A percentile compares a stretch with the other conserved stretches of the same genome.
These are phyloP conservation scores for Oedothorax gibbosus DNA, from an alignment of 1,140 invertebrate genomes.

Conservation along the genomic window DNA sequence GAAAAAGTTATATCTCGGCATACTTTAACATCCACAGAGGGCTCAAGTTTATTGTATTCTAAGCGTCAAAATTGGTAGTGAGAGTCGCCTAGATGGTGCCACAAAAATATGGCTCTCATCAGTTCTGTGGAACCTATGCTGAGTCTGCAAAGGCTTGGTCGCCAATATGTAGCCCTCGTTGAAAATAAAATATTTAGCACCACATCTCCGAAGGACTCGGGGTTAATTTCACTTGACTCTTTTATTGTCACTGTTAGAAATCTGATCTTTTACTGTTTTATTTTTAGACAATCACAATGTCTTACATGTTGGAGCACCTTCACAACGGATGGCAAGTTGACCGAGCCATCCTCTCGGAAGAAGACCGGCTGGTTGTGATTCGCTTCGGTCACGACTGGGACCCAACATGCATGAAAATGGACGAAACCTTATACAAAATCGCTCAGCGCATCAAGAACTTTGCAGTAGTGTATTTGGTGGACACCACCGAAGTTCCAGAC, in stretches of 20 bases:
- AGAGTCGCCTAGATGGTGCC: no score
- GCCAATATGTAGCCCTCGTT: no score
- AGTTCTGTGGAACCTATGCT: no score
- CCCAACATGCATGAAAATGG: constrained; percentile 99
- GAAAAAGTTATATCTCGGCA: no score
- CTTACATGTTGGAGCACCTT: constrained; percentile 98
- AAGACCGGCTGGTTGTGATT: constrained; percentile 97
- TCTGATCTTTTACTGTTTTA: background rate
- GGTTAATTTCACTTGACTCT: no score
- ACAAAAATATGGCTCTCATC: no score
- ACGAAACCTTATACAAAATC: constrained; percentile 97
- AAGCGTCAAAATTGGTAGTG: no score
- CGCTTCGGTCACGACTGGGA: constrained; percentile 99
- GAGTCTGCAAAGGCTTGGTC: no score
- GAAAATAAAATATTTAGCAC: no score
- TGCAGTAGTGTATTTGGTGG: constrained; percentile 97
- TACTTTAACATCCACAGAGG: no score
- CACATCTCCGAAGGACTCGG: no score
- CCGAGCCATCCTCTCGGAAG: constrained; percentile 97
- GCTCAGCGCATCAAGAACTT: constrained; percentile 95
- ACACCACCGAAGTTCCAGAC: constrained; percentile 98
- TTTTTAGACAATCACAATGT: constrained; percentile 76
- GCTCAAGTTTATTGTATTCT: no score
- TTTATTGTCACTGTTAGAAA: background rate
- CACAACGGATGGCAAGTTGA: constrained; percentile 99